These are phyloP conservation scores for Strigops habroptila DNA, from an alignment of 2,113 vertebrate species.

Conservation along the genomic window DNA sequence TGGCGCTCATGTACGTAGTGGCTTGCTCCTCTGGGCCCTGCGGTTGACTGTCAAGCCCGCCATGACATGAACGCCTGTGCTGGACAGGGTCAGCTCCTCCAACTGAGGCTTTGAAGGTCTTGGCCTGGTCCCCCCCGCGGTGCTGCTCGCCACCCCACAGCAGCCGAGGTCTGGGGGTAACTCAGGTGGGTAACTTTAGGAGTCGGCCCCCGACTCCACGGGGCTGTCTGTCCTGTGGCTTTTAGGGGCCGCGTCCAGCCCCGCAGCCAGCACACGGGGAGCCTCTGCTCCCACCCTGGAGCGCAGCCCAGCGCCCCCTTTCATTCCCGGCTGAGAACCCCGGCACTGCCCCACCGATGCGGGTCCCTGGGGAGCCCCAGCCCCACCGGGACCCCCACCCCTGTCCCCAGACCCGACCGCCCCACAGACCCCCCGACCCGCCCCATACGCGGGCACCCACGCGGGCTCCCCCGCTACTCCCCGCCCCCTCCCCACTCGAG, in stretches of 20 bases:
- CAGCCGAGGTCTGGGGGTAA: accelerated
- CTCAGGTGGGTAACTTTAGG: accelerated
- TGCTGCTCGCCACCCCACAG: not conserved
- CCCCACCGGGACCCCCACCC: no score
- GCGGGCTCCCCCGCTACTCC: no score
- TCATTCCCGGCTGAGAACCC: not conserved
- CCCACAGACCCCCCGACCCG: not conserved
- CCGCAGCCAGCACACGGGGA: accelerated
- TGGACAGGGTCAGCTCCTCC: not conserved
- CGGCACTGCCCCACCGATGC: no score
- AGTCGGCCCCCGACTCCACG: accelerated
- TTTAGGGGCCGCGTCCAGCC: no score
- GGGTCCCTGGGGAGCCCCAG: not conserved
- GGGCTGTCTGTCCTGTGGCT: not conserved
- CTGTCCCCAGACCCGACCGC: not conserved
- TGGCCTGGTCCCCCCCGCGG: accelerated
- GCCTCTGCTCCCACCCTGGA: accelerated
- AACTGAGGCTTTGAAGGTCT: not conserved
- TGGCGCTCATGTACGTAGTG: accelerated
- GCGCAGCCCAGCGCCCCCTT: not conserved
- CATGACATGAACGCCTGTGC: accelerated
- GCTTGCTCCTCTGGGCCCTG: accelerated
- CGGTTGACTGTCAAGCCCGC: accelerated
- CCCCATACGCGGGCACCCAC: no score
- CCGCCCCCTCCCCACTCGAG: no score